Evolutionary conservation across 2,888 invertebrate species (phyloP).

Genomic region (Pammene fasciana): DNA sequence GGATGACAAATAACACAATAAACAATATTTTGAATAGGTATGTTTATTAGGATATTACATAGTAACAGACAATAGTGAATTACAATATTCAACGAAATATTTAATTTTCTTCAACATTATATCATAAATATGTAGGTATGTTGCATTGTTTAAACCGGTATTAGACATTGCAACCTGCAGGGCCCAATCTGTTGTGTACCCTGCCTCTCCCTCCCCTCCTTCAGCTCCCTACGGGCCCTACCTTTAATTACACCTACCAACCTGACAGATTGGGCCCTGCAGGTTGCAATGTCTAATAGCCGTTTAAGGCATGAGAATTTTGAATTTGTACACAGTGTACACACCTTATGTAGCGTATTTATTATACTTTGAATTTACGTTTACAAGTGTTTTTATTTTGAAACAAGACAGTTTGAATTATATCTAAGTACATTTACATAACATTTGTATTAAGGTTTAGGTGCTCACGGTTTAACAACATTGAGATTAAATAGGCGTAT

Average conservation of each 20-base stretch:
- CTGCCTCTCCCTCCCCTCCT: too few relatives aligned
- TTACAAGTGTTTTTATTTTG: background rate
- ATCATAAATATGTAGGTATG: too few relatives aligned
- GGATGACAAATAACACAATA: background rate
- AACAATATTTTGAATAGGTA: constrained; percentile 15
- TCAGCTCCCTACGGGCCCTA: too few relatives aligned
- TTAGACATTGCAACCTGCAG: too few relatives aligned
- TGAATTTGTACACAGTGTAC: background rate
- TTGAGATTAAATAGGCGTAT: too few relatives aligned
- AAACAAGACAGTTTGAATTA: background rate
- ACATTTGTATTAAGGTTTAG: constrained; percentile 1
- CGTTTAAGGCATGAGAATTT: constrained; percentile 9
- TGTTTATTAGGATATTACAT: constrained; percentile 32
- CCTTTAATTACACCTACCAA: too few relatives aligned
- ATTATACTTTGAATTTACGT: background rate
- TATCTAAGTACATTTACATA: background rate
- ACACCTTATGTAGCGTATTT: background rate
- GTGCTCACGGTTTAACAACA: constrained; percentile 1
- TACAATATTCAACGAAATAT: constrained; percentile 19
- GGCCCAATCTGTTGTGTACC: too few relatives aligned
- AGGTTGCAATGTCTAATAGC: too few relatives aligned
- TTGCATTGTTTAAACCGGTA: too few relatives aligned
- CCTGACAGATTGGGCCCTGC: too few relatives aligned
- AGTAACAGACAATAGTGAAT: constrained; percentile 35
- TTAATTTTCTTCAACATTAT: too few relatives aligned